These are phyloP conservation scores for Craseonycteris thonglongyai DNA, from an alignment of 2,113 vertebrate genomes.

Conservation along the genomic window DNA sequence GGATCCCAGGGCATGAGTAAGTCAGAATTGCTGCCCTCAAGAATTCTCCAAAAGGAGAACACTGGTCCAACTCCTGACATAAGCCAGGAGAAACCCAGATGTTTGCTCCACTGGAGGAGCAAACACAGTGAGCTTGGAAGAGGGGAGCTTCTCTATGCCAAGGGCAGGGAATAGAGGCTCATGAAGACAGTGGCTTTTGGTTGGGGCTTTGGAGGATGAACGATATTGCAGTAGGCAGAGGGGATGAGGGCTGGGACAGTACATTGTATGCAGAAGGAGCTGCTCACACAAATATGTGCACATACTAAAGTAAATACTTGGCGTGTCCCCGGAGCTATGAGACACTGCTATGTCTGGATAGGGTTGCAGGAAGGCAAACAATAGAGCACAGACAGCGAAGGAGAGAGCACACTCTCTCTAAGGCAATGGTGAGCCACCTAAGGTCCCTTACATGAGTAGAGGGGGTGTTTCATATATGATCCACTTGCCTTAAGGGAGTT, in stretches of 20 bases:
- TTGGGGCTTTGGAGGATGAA: neutral
- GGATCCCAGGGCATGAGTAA: neutral
- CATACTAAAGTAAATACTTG: rapidly evolving
- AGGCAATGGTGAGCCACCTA: too few relatives aligned
- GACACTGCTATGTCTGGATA: neutral
- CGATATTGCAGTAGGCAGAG: neutral
- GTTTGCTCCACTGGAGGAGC: neutral
- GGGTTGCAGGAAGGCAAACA: neutral
- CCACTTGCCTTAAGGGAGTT: neutral
- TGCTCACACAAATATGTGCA: neutral
- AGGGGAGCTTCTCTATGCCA: neutral
- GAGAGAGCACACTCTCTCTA: neutral
- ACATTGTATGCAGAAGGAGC: neutral
- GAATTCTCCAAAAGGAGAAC: neutral
- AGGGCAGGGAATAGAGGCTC: neutral
- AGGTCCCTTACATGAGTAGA: neutral
- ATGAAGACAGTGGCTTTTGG: neutral
- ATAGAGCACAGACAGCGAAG: too few relatives aligned
- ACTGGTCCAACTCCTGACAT: neutral
- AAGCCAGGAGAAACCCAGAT: neutral
- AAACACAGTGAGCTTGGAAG: neutral
- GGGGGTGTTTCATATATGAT: neutral
- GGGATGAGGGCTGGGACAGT: neutral
- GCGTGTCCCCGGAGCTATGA: neutral
- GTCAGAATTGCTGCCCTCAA: neutral